Conservation (phyloP, 2,113 vertebrate genomes). For the Chinchilla lanigera region DNA sequence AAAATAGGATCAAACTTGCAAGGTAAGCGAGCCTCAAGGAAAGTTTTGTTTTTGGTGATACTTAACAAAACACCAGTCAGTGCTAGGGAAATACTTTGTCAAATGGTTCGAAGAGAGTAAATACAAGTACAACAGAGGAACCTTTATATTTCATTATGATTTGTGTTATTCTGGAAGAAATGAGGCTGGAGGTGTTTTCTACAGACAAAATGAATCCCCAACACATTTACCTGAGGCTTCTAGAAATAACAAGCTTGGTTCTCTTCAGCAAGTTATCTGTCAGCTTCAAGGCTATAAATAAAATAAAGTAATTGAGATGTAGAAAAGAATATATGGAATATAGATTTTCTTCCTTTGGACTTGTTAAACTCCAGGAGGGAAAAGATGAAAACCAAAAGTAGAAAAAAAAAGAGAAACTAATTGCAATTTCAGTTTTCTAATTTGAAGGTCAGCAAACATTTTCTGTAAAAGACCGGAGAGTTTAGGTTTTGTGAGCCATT, state of each 20-base stretch:
- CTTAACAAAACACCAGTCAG: slow-evolving; percentile 30
- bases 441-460: not conserved
- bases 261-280: slow-evolving; percentile 64
- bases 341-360: slow-evolving; percentile 3
- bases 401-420: not conserved
- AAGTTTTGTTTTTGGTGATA: not conserved
- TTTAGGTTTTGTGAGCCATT: not conserved
- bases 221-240: slow-evolving; percentile 82
- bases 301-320: slow-evolving; percentile 33
- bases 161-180: slow-evolving; percentile 74
- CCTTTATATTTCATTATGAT: slow-evolving; percentile 80
- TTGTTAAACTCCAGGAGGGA: slow-evolving; percentile 47
- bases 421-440: slow-evolving; percentile 4
- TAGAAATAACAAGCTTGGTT: slow-evolving; percentile 79
- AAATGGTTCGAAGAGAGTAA: slow-evolving; percentile 79
- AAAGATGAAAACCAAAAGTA: slow-evolving; percentile 40
- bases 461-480: not conserved
- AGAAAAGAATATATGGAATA: slow-evolving; percentile 66
- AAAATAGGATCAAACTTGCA: not conserved
- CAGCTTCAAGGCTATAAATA: slow-evolving; percentile 70
- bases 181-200: slow-evolving; percentile 58
- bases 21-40: not conserved
- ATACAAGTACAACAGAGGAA: slow-evolving; percentile 75
- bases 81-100: slow-evolving; percentile 71
- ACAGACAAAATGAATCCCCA: slow-evolving; percentile 68